Evolutionary conservation across 2,113 vertebrate species (phyloP).

Genomic region (Cottus gobio): DNA sequence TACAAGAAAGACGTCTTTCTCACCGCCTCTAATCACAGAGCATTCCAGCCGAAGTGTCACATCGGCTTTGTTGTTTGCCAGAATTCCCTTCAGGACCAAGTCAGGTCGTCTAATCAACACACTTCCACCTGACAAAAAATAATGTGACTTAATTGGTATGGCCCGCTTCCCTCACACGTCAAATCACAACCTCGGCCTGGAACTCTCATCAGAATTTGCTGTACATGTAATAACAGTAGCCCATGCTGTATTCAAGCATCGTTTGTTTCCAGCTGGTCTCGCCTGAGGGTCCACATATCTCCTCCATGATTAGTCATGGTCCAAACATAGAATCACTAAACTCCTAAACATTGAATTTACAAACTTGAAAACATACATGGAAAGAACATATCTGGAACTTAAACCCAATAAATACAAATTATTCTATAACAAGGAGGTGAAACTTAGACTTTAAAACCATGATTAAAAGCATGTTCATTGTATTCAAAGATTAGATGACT

Average conservation of each 20-base stretch:
- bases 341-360: conserved; percentile 1
- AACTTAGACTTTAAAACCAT: conserved; percentile 9
- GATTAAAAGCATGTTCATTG: conserved; percentile 1
- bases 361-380: conserved; percentile 19
- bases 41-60: conserved; percentile 62
- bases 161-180: conserved; percentile 8
- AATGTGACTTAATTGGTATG: conserved; percentile 56
- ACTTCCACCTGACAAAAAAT: conserved; percentile 45
- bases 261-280: conserved; percentile 19
- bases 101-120: conserved; percentile 65
- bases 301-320: conserved; percentile 15
- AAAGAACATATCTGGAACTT: not conserved
- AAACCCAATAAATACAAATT: not conserved
- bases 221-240: not conserved
- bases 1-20: conserved; percentile 63
- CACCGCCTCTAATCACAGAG: conserved; percentile 64
- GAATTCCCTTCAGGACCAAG: conserved; percentile 65
- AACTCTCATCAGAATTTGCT: not conserved
- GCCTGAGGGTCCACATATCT: conserved; percentile 10
- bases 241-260: not conserved
- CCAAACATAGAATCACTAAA: conserved; percentile 21
- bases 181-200: conserved; percentile 12
- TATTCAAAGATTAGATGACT: too few species aligned
- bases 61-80: conserved; percentile 58
- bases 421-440: conserved; percentile 3